Base-by-base conservation (phyloP, 1,140 invertebrate genomes). In the Drosophila cardini region DNA sequence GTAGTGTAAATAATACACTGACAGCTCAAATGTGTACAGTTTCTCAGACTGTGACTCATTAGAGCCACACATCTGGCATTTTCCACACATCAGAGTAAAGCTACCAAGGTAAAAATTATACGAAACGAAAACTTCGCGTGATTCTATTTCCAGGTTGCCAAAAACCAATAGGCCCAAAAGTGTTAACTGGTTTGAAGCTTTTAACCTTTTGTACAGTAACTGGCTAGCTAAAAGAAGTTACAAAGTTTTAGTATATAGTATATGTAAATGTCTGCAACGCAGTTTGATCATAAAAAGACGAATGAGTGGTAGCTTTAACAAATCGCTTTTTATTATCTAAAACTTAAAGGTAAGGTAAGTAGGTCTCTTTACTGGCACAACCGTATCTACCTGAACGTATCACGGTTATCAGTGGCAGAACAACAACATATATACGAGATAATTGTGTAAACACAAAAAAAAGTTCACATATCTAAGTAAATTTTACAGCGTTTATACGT, bases 301-400 rank as follows among this genome's bases (percentile, higher is more conserved):
- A 21, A 4, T 7, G 36, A 67, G 18, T 55, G 48, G 57, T 42
- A 74, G 46, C 65, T 60, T 73, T 69, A 52, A 69, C 60, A 69
- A 61, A 57, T 50, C 36, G 52, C 34, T 43, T 69, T 21, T 74
- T 69, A 74, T 74, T 70, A 63, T 62, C 72, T 70, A 63, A 67
- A 36, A 62, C 56, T 21, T 50, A 62, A 50, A 43, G 57, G 70
- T 62, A 57, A 48, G 42, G 57, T 32, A 68, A 60, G 64, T 55
- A 60, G 53, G 42, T 56, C 21, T 43, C 46, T 43, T 26, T 65
- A 53, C 21, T 40, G 32, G 32, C 4, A 38, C 42, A 55, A 13
- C 30, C 32, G 38, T 62, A 46, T 36, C 32, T 56, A 50, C 21
- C 21, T 26, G 21, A 4, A 26, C 45, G 32, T 15, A 48, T 63